Base-by-base conservation (phyloP, 2,797 vertebrate species). In the Esox lucius region DNA sequence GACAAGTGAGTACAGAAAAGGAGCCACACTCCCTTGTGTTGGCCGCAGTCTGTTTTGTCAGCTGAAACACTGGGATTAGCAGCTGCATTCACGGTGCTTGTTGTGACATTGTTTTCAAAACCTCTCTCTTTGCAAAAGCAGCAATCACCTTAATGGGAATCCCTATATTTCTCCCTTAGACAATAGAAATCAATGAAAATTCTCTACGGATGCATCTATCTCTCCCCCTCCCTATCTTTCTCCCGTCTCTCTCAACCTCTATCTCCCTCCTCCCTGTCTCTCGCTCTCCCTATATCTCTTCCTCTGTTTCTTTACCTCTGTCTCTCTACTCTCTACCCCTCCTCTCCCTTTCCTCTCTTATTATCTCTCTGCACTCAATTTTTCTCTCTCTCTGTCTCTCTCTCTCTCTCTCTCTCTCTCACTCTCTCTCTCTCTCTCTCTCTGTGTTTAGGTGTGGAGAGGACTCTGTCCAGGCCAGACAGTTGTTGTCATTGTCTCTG, bases 401-500 rank as follows among this genome's bases (percentile, higher is more conserved):
- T n/a, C 4, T 2, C 67, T 6, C 35, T 13, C 1, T 3, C 28
- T 17, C 28, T 17, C 31, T 19, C 33, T 69, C 39, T 49, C 5
- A 28, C 39, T 49, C 42, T 69, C n/a, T 31, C 64, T 24, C 22
- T 49, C 11, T 49, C 68, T 16, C 67, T 24, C 9, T 49, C n/a
- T 69, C 42, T 49, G 5, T 69, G n/a, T 69, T 42, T 85, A 99
- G 98, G 89, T 99, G 97, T 26, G 95, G 95, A 0, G 93, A 88
- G 64, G 92, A 95, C 71, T 90, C 91, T 0, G 92, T 91, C 72
- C 92, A 94, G 0, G 95, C 95, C 51, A 94, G 94, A 24, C 93
- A 93, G 84, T 94, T 98, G 0, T 84, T 98, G 87, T 96, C 95
- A 75, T 86, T 99, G 86, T 94, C 94, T 16, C 81, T 99, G 91